These are phyloP conservation scores for Eptesicus fuscus DNA, from an alignment of 2,113 vertebrate species.

Conservation along the genomic window DNA sequence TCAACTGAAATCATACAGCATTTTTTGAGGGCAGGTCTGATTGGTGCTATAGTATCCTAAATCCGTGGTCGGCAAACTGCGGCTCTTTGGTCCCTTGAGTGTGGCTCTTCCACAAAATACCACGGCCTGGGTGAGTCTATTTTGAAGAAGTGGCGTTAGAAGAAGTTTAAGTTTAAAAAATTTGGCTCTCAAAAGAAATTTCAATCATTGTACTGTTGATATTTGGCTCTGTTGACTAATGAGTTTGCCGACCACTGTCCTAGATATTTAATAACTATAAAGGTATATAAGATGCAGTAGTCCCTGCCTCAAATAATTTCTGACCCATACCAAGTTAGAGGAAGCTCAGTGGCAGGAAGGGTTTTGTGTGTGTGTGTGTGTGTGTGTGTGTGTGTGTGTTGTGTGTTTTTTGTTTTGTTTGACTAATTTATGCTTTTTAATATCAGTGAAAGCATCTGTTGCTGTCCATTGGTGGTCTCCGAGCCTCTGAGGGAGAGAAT, in stretches of 20 bases:
- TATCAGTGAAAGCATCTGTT: background rate
- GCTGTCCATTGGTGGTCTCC: background rate
- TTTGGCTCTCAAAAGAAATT: too few species aligned
- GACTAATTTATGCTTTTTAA: conserved; percentile 38
- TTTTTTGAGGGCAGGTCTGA: background rate
- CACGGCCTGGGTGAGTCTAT: too few species aligned
- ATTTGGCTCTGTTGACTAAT: too few species aligned
- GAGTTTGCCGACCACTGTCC: too few species aligned
- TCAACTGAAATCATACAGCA: background rate
- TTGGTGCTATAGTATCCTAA: background rate
- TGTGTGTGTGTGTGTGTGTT: background rate
- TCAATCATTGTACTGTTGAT: too few species aligned
- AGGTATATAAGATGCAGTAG: background rate
- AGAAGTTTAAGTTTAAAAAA: too few species aligned
- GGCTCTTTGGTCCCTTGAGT: too few species aligned
- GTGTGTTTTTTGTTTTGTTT: background rate
- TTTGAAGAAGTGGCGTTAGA: too few species aligned
- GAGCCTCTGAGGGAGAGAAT: background rate
- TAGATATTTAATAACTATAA: background rate
- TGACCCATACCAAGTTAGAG: background rate
- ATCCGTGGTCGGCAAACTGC: too few species aligned
- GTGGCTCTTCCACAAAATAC: too few species aligned
- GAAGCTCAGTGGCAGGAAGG: background rate
- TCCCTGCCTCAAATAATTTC: background rate
- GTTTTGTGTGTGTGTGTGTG: too few species aligned